Conservation (phyloP, 2,888 invertebrate genomes). For the Lamellibrachia columna region DNA sequence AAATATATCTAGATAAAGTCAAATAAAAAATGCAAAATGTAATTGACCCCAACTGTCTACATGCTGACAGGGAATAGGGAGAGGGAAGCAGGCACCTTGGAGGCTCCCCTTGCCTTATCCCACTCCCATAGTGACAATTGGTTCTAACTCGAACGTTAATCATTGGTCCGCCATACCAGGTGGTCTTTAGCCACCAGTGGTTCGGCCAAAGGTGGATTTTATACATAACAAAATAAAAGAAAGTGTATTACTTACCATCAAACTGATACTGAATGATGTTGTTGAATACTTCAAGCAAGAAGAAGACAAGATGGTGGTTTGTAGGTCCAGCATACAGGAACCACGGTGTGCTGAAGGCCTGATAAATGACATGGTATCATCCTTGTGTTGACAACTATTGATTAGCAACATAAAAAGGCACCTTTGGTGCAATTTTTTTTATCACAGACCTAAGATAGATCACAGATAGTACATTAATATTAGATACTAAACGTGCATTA, state of each 20-base stretch:
- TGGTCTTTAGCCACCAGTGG: neutral
- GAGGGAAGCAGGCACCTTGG: too few species aligned
- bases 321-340: constrained; percentile 95
- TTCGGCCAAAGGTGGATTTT: neutral
- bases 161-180: neutral
- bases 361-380: constrained; percentile 23
- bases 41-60: too few species aligned
- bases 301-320: constrained; percentile 98
- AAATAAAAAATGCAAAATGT: too few species aligned
- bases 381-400: neutral
- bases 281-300: constrained; percentile 98
- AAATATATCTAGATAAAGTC: too few species aligned
- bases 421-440: too few species aligned
- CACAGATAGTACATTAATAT: too few species aligned
- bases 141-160: neutral
- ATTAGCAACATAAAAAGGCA: too few species aligned
- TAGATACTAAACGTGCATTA: too few species aligned
- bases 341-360: constrained; percentile 98
- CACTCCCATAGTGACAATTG: too few species aligned
- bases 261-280: constrained; percentile 99
- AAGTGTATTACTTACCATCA: constrained; percentile 76
- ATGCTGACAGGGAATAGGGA: too few species aligned
- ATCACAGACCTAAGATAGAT: too few species aligned
- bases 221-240: neutral
- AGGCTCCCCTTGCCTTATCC: too few species aligned